Conservation (phyloP, 2,113 vertebrate species). For the Heterocephalus glaber region DNA sequence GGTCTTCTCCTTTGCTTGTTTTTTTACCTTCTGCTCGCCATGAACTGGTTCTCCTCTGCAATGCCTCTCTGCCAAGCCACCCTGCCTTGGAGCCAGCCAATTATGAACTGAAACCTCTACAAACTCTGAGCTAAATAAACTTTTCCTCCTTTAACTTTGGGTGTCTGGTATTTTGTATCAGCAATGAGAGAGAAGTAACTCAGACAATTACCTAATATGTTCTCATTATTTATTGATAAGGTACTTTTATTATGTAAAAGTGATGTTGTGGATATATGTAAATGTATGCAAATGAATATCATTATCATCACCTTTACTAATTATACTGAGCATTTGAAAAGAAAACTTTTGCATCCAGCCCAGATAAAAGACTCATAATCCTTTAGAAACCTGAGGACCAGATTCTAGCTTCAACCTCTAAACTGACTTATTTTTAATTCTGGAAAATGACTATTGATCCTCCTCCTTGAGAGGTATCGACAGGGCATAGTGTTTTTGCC, state of each 20-base stretch:
- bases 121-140: too few species aligned
- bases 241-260: background rate
- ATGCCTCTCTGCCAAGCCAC: too few species aligned
- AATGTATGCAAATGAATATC: background rate
- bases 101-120: too few species aligned
- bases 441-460: background rate
- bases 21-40: too few species aligned
- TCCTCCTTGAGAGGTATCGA: background rate
- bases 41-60: too few species aligned
- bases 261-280: background rate
- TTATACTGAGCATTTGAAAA: background rate
- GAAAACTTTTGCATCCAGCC: background rate
- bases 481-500: background rate
- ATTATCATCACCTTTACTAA: background rate
- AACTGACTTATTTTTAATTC: background rate
- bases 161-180: too few species aligned
- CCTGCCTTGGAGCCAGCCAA: too few species aligned
- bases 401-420: background rate
- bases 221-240: slow-evolving; percentile 1
- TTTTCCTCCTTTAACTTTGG: too few species aligned
- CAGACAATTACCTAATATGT: background rate
- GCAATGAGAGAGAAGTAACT: too few species aligned
- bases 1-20: too few species aligned
- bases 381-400: background rate
- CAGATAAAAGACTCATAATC: background rate